Evolutionary conservation across 2,888 invertebrate species (phyloP).

Genomic region (Drosophila mercatorum): DNA sequence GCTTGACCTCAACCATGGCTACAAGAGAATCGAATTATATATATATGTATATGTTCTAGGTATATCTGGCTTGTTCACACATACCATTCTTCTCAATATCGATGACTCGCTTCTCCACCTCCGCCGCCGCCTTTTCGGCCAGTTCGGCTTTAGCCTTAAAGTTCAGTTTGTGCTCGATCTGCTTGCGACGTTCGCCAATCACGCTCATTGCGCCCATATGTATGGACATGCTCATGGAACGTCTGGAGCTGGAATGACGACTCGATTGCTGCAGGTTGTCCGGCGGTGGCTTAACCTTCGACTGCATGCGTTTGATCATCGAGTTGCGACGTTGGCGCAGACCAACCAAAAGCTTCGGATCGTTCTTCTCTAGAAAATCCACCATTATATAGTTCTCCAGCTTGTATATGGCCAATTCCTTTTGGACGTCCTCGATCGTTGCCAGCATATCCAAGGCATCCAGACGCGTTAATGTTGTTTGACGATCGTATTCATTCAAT

Average conservation of each 20-base stretch:
- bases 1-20: constrained; percentile 78
- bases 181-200: constrained; percentile 48
- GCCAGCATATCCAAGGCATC: constrained; percentile 77
- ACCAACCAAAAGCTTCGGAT: constrained; percentile 81
- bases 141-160: constrained; percentile 81
- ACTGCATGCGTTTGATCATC: constrained; percentile 46
- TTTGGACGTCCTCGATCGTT: constrained; percentile 71
- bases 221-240: constrained; percentile 54
- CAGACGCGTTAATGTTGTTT: constrained; percentile 42
- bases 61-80: too few relatives aligned
- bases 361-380: constrained; percentile 82
- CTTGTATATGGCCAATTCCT: constrained; percentile 66
- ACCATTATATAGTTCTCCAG: constrained; percentile 81
- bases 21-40: neutral
- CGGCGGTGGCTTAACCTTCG: neutral
- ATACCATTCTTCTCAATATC: constrained; percentile 70
- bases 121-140: constrained; percentile 78
- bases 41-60: too few relatives aligned
- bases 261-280: constrained; percentile 47
- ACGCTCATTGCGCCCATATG: constrained; percentile 25
- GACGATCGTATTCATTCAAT: constrained; percentile 53
- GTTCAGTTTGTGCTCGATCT: constrained; percentile 74
- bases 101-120: constrained; percentile 72
- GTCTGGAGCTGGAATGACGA: constrained; percentile 59
- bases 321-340: constrained; percentile 70